Percentiles rank a stretch among this genome's conserved stretches.
Conservation (phyloP, 2,888 invertebrate species). For the Agriopis aurantiaria region DNA sequence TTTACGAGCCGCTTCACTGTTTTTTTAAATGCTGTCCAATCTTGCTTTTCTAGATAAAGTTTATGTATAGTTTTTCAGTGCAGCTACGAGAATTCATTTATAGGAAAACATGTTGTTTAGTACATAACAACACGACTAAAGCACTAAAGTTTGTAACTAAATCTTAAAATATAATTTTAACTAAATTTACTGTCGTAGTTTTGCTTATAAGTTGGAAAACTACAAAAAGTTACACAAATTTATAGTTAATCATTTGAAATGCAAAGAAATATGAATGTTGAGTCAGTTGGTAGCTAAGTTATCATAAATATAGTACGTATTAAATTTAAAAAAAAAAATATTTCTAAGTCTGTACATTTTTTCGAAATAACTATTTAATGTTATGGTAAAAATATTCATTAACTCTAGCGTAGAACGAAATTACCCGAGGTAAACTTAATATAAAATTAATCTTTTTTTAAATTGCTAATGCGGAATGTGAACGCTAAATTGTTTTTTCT, state of each 20-base stretch:
- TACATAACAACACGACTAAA: not conserved
- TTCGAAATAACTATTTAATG: slow-evolving; percentile 56
- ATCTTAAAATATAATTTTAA: too few relatives aligned
- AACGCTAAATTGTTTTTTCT: slow-evolving; percentile 68
- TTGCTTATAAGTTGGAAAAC: too few relatives aligned
- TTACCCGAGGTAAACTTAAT: slow-evolving; percentile 56
- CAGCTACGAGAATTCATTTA: not conserved
- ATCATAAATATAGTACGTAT: slow-evolving; percentile 46
- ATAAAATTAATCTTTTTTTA: slow-evolving; percentile 46
- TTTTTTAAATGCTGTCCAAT: slow-evolving; percentile 27
- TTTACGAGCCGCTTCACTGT: slow-evolving; percentile 70
- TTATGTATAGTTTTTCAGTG: not conserved
- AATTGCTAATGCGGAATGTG: slow-evolving; percentile 57
- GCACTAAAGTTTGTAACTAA: too few relatives aligned
- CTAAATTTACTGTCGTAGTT: too few relatives aligned
- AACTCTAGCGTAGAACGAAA: slow-evolving; percentile 56
- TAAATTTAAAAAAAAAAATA: slow-evolving; percentile 60
- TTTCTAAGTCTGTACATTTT: slow-evolving; percentile 68
- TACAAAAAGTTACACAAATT: too few relatives aligned
- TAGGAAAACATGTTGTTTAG: not conserved
- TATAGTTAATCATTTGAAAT: too few relatives aligned
- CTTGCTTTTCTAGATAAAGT: slow-evolving; percentile 14
- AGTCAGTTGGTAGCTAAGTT: slow-evolving; percentile 52
- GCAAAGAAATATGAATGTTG: not conserved
- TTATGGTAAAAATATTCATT: slow-evolving; percentile 43